Evolutionary conservation across 30 jellyfish, hydroid and myxozoan genomes (phyloP).

Genomic region (Phacellophora camtschatica): DNA sequence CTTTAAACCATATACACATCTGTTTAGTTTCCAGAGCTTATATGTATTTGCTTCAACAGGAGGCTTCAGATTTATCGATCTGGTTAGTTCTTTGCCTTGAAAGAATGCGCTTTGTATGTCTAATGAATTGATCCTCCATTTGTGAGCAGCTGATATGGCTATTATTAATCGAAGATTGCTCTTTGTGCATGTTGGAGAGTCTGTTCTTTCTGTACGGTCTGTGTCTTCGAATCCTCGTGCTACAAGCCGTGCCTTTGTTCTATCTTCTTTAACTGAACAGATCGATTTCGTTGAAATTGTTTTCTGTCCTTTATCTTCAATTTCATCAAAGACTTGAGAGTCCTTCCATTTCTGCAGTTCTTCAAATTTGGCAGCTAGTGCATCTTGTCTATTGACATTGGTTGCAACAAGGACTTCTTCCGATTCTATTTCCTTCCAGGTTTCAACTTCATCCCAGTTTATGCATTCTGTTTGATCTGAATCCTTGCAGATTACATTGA

Average conservation of each 20-base stretch:
- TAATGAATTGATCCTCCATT: conserved; percentile 19
- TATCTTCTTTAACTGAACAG: not conserved
- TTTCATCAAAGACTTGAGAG: conserved; percentile 16
- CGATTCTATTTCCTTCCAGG: too few species aligned
- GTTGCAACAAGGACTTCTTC: not conserved
- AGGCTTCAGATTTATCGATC: conserved; percentile 23
- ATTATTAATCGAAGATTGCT: conserved; percentile 4
- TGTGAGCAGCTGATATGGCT: conserved; percentile 16
- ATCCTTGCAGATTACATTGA: too few species aligned
- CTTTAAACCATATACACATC: conserved; percentile 35
- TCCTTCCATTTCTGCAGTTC: conserved; percentile 20
- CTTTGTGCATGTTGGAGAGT: conserved; percentile 31
- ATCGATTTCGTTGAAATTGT: conserved; percentile 15
- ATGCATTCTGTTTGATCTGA: too few species aligned
- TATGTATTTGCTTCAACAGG: conserved; percentile 39
- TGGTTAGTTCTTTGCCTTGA: conserved; percentile 28
- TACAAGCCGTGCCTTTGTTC: conserved; percentile 28
- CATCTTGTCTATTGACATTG: not conserved
- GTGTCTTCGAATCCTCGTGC: conserved; percentile 44
- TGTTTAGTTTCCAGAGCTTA: conserved; percentile 31
- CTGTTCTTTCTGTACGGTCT: conserved; percentile 22
- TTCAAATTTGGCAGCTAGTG: conserved; percentile 4
- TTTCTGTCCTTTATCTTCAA: conserved; percentile 14
- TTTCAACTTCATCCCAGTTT: too few species aligned
- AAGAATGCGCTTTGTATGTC: conserved; percentile 47